Conservation (phyloP, 2,797 vertebrate species). For the Acropternis orthonyx region DNA sequence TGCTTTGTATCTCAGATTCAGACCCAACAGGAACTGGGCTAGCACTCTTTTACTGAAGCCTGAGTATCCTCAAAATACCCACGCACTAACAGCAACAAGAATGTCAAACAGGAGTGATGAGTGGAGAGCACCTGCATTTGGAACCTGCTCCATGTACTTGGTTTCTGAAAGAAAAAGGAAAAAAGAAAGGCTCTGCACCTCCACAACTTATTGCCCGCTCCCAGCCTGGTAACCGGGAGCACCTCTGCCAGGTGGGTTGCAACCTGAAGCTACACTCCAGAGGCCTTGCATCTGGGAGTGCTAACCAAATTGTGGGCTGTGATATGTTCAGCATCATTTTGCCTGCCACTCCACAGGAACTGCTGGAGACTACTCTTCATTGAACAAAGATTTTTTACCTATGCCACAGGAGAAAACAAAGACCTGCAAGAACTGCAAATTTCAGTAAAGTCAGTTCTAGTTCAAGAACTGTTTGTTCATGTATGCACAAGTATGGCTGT, state of each 20-base stretch:
- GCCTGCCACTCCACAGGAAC: background rate
- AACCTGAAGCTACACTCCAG: background rate
- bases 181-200: background rate
- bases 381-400: background rate
- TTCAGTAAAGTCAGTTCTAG: background rate
- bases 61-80: background rate
- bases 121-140: background rate
- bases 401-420: background rate
- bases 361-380: background rate
- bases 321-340: background rate
- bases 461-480: background rate
- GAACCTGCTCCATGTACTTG: background rate
- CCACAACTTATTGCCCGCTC: background rate
- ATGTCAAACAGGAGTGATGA: background rate
- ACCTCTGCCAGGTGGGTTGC: background rate
- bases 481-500: accelerated
- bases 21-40: background rate
- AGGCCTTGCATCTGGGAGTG: background rate
- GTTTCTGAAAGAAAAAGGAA: background rate
- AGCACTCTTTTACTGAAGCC: background rate
- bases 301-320: background rate
- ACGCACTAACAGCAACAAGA: background rate
- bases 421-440: background rate
- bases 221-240: background rate
- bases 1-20: background rate